Evolutionary conservation across 2,888 invertebrate species (phyloP).

Genomic region (Gymnocheta viridis): DNA sequence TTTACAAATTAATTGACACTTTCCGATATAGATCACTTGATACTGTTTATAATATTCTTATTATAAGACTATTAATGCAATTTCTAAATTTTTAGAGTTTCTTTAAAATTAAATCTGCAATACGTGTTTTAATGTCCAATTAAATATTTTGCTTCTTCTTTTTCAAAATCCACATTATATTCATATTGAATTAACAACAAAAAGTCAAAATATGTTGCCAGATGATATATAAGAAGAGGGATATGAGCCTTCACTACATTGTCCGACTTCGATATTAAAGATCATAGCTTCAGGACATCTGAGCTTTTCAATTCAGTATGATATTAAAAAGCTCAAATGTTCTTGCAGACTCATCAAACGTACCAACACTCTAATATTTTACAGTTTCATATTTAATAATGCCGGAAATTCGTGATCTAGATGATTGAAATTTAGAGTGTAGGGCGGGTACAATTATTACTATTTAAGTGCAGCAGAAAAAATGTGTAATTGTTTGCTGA

Average conservation of each 20-base stretch:
- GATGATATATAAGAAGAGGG: neutral
- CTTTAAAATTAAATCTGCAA: constrained; percentile 28
- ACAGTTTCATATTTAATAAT: too few relatives aligned
- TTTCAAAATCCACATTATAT: neutral
- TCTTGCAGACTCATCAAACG: too few relatives aligned
- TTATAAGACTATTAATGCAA: neutral
- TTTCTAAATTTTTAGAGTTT: constrained; percentile 34
- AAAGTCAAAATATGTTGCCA: neutral
- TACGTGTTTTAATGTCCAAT: constrained; percentile 48
- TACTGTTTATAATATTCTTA: neutral
- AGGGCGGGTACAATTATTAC: too few relatives aligned
- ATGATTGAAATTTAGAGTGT: too few relatives aligned
- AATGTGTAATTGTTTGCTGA: too few relatives aligned
- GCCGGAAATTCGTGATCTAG: too few relatives aligned
- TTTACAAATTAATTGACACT: constrained; percentile 38
- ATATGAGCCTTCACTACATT: neutral
- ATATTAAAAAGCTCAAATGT: too few relatives aligned
- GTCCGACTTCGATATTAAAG: too few relatives aligned
- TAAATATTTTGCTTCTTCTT: constrained; percentile 44
- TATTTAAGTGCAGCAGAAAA: too few relatives aligned
- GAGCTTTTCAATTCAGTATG: too few relatives aligned
- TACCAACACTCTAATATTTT: too few relatives aligned
- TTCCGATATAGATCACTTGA: neutral
- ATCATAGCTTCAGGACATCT: too few relatives aligned
- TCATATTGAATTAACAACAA: constrained; percentile 1